Percentiles rank a stretch among this genome's conserved stretches.
phyloP scores from a whole-genome alignment of 2,888 invertebrate genomes.

The Cylloceria caligata region DNA sequence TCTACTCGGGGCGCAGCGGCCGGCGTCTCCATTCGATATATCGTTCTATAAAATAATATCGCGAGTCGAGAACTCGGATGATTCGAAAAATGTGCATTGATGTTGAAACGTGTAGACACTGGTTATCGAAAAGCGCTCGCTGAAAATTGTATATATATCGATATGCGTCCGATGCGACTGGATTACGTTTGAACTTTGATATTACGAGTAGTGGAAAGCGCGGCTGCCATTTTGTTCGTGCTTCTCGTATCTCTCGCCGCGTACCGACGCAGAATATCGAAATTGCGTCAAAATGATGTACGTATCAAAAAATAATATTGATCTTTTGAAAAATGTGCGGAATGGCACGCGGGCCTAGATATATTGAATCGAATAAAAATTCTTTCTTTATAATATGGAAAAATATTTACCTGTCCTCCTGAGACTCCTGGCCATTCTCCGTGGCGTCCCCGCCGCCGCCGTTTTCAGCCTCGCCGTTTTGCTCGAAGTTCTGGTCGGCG shows the following conservation, averaged over 20 bases:
- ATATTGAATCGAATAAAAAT: not conserved
- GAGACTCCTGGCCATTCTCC: slow-evolving; percentile 87
- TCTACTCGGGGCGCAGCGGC: slow-evolving; percentile 76
- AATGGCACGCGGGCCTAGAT: slow-evolving; percentile 16
- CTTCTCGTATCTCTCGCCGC: slow-evolving; percentile 33
- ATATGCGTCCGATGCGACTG: slow-evolving; percentile 72
- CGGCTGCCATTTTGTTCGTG: slow-evolving; percentile 72
- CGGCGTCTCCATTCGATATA: slow-evolving; percentile 79
- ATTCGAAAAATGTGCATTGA: slow-evolving; percentile 54
- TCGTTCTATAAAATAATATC: slow-evolving; percentile 27
- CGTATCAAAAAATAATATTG: not conserved
- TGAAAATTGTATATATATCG: slow-evolving; percentile 48
- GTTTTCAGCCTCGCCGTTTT: slow-evolving; percentile 87
- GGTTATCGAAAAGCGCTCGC: slow-evolving; percentile 31
- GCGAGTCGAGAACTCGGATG: slow-evolving; percentile 11
- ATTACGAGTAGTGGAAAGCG: slow-evolving; percentile 53
- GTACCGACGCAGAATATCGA: slow-evolving; percentile 26
- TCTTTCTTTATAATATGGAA: slow-evolving; percentile 6
- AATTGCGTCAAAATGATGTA: slow-evolving; percentile 14
- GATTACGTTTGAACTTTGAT: slow-evolving; percentile 66
- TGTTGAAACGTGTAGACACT: slow-evolving; percentile 8
- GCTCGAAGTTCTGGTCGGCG: slow-evolving; percentile 87
- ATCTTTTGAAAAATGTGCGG: not conserved
- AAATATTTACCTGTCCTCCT: slow-evolving; percentile 83
- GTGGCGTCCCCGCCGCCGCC: slow-evolving; percentile 88